Evolutionary conservation across 2,888 invertebrate genomes (phyloP), one percentile per base, ranked within the genome.

Genomic region (Machimus atricapillus): DNA sequence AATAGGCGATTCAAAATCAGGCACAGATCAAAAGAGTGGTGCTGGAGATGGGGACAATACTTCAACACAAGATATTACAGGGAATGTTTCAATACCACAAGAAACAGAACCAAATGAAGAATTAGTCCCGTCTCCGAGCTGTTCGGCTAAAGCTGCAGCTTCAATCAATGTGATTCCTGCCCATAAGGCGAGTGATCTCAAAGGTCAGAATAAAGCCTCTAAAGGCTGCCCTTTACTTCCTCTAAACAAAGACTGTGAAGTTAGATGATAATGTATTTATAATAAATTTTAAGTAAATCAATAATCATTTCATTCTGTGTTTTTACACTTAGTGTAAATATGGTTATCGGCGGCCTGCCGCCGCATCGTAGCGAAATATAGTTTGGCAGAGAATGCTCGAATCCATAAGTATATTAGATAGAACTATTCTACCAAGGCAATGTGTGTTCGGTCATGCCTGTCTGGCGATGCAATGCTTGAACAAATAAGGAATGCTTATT

Each of bases 241-340:
- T 91, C 94, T 95, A 90, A 96, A 95, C 92, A 96, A 96, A 94
- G 96, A 96, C 94, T 96, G 96, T 93, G 96, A 96, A 94, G 96
- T 96, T 94, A 97, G 97, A 95, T 97, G 96, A 97, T 96, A 96
- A 92, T 91, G 88, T 81, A 79, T 85, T 74, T 74, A 85, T 85
- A 74, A 74, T 85, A 85, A 82, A 74, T 74, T 74, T 85, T 85
- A 85, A 85, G 74, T 85, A 85, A 85, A 85, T 85, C 82, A 82
- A 82, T 82, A 82, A 77, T 77, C 85, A 86, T 37, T 86, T 78
- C 66, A 78, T 86, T 86, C 86, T 86, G 78, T 79, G 78, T 79
- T 86, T 86, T 86, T 86, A 86, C 86, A 86, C 86, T 37, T 78
- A 86, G 86, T 86, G 86, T 86, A 86, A 12, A 85, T 85, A 85